These are phyloP conservation scores for Chionis minor DNA, from an alignment of 2,113 vertebrate genomes.

Conservation along the genomic window DNA sequence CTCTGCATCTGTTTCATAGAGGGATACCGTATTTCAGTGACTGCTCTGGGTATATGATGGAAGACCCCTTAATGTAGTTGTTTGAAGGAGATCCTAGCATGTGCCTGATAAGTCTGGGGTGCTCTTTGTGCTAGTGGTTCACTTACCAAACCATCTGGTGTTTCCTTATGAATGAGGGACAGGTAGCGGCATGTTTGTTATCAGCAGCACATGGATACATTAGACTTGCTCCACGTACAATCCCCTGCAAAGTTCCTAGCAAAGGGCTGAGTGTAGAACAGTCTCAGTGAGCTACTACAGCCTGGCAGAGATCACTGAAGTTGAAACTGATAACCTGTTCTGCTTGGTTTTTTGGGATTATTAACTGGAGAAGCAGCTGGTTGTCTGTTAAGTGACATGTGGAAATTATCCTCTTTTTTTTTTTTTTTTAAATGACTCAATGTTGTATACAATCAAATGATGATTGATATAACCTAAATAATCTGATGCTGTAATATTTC, in stretches of 20 bases:
- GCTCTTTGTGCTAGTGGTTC: neutral
- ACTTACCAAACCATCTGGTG: neutral
- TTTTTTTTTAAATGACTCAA: neutral
- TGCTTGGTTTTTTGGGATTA: neutral
- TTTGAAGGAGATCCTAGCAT: neutral
- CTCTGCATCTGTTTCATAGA: neutral
- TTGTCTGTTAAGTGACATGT: neutral
- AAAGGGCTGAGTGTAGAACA: neutral
- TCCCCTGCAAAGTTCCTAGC: neutral
- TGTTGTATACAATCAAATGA: neutral
- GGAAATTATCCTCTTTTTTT: neutral
- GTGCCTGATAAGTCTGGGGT: too few species aligned
- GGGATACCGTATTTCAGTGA: neutral
- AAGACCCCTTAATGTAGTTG: rapidly evolving
- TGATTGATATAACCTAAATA: neutral
- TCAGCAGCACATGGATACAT: neutral
- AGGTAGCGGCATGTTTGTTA: neutral
- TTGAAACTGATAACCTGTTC: neutral
- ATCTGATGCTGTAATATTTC: neutral
- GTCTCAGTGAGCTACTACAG: neutral
- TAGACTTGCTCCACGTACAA: neutral
- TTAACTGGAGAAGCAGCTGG: neutral
- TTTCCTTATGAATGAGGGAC: neutral
- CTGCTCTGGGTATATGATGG: neutral
- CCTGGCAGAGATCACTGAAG: neutral